Conservation (phyloP, 2,888 invertebrate genomes). For the Augiades crinisus region DNA sequence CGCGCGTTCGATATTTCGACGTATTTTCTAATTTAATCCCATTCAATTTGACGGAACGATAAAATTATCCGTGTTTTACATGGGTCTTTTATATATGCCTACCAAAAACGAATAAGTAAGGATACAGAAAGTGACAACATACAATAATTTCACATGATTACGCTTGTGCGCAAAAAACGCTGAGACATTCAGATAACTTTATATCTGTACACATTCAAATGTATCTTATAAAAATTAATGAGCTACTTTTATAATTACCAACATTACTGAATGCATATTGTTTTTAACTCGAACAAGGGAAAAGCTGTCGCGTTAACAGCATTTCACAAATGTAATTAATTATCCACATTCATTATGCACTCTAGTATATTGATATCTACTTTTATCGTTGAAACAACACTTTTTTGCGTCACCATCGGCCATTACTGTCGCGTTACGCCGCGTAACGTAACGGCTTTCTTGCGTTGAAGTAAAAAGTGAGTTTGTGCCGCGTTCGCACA, state of each 20-base stretch:
- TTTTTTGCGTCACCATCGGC: constrained; percentile 1
- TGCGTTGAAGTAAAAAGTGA: constrained; percentile 9
- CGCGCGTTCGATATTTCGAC: background rate
- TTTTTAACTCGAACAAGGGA: constrained; percentile 10
- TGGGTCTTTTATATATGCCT: no score
- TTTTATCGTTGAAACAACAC: constrained; percentile 3
- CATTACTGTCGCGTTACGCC: constrained; percentile 18
- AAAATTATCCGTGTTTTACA: background rate
- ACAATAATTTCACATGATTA: no score
- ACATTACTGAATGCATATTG: constrained; percentile 9
- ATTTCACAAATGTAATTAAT: constrained; percentile 1
- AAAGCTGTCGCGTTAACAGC: constrained; percentile 3
- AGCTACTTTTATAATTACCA: constrained; percentile 3
- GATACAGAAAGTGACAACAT: no score
- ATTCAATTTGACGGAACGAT: background rate
- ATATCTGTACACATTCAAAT: background rate
- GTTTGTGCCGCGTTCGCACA: constrained; percentile 53
- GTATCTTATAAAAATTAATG: constrained; percentile 2
- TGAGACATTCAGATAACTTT: background rate
- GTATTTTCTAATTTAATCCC: background rate
- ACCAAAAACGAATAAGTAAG: no score
- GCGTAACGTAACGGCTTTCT: background rate
- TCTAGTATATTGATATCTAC: constrained; percentile 7
- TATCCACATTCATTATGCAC: constrained; percentile 9
- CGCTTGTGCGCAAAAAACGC: no score